Evolutionary conservation across 2,113 vertebrate species (phyloP).

Genomic region (Cygnus buccinator): DNA sequence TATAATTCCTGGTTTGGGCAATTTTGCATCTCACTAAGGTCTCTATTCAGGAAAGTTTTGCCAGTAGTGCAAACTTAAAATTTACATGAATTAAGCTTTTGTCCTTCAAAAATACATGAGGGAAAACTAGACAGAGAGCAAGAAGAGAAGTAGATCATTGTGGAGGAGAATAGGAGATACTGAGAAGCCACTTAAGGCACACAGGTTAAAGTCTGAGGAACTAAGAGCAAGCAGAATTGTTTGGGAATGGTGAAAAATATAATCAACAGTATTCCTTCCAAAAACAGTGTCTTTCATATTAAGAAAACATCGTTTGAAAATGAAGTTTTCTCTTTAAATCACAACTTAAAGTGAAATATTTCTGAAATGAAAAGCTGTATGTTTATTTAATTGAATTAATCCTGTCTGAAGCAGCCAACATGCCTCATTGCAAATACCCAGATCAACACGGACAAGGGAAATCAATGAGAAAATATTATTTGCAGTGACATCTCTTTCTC

Average conservation of each 20-base stretch:
- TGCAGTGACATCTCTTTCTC: neutral
- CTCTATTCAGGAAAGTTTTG: neutral
- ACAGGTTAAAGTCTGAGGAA: rapidly evolving
- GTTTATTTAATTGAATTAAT: neutral
- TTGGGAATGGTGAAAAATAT: neutral
- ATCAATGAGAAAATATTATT: neutral
- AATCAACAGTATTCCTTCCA: neutral
- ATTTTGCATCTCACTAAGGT: neutral
- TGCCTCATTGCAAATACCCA: neutral
- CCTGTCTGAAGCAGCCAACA: neutral
- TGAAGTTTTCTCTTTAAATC: neutral
- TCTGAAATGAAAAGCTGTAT: neutral
- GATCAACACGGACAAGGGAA: neutral
- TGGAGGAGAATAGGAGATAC: neutral
- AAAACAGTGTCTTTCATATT: neutral
- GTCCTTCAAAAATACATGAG: neutral
- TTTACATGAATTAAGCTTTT: neutral
- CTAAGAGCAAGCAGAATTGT: neutral
- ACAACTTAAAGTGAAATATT: neutral
- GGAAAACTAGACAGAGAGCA: neutral
- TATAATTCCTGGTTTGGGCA: neutral
- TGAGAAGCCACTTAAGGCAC: neutral
- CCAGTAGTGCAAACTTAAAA: neutral
- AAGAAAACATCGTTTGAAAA: neutral
- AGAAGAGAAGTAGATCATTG: neutral